A percentile compares a stretch with the other conserved stretches of the same genome.
Evolutionary conservation across 2,888 invertebrate genomes (phyloP).

Genomic region (Drosophila nigricruria): DNA sequence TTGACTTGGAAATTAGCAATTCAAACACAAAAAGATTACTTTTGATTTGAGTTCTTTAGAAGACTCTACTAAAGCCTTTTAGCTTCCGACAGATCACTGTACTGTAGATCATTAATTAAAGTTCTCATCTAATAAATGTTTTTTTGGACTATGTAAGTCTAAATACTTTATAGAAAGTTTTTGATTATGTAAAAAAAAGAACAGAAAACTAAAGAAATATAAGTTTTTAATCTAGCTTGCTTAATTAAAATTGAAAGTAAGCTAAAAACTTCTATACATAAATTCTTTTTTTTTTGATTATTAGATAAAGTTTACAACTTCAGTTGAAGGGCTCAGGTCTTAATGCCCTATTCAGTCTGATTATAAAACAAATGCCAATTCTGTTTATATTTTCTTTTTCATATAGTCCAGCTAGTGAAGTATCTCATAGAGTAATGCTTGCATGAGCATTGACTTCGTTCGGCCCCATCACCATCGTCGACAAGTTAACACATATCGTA

Average conservation of each 20-base stretch:
- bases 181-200: neutral
- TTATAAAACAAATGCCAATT: no score
- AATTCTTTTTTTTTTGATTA: no score
- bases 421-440: no score
- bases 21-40: no score
- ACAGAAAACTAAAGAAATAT: neutral
- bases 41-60: neutral
- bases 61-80: no score
- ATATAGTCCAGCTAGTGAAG: neutral
- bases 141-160: neutral
- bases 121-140: no score
- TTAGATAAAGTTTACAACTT: no score
- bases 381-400: no score
- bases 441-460: neutral
- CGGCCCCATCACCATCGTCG: constrained; percentile 34
- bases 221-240: neutral
- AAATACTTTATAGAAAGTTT: neutral
- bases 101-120: neutral
- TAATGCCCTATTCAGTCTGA: no score
- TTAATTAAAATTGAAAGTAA: neutral
- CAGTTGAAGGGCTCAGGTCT: no score
- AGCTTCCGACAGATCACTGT: constrained; percentile 6
- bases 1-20: no score
- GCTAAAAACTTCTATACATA: neutral
- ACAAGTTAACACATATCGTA: constrained; percentile 20